phyloP scores from a whole-genome alignment of 2,113 vertebrate genomes.

The Platysteira castanea region DNA sequence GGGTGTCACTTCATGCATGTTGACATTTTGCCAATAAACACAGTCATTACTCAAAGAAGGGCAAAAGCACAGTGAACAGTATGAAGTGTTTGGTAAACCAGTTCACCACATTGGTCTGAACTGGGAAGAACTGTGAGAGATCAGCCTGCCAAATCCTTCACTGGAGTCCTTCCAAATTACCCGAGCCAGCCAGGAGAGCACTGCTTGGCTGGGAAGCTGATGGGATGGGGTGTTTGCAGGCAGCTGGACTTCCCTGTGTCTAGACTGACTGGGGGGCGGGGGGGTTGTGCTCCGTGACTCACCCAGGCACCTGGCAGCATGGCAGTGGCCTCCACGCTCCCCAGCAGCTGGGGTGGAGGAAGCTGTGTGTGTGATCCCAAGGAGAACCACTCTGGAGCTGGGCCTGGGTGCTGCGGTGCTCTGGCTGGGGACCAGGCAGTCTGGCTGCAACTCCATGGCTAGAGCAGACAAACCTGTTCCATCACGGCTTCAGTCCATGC shows the following conservation, averaged over 20 bases:
- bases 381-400: neutral
- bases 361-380: neutral
- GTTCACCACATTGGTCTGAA: conserved; percentile 1
- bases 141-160: neutral
- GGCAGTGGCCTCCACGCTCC: neutral
- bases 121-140: neutral
- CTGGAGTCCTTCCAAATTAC: neutral
- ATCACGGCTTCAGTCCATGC: neutral
- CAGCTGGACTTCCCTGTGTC: neutral
- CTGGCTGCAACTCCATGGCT: neutral
- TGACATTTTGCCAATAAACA: neutral
- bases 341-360: neutral
- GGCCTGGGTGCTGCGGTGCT: neutral
- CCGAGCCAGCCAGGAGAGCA: neutral
- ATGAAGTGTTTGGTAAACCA: conserved; percentile 1
- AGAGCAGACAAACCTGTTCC: neutral
- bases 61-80: neutral
- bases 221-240: neutral
- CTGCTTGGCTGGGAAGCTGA: neutral
- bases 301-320: neutral
- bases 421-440: neutral
- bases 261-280: neutral
- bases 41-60: neutral
- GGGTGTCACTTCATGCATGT: neutral
- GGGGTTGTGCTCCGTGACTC: neutral